Evolutionary conservation across 2,113 vertebrate species (phyloP).

Genomic region (Catharus minimus): DNA sequence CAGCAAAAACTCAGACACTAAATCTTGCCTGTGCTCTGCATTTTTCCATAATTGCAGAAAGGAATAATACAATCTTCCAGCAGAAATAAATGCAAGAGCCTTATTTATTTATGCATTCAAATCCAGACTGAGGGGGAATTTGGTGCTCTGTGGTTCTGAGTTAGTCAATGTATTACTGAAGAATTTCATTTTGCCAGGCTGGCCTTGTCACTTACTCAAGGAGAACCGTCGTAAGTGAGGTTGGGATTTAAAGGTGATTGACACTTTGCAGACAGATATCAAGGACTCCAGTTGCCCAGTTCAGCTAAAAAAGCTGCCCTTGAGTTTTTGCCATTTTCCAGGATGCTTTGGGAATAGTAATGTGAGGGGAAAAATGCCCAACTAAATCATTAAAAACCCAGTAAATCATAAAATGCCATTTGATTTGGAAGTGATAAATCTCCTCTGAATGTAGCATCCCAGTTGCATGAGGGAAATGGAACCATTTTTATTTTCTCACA

Average conservation of each 20-base stretch:
- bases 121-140: conserved; percentile 15
- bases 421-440: background rate
- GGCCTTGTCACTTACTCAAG: conserved; percentile 25
- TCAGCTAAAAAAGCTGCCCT: background rate
- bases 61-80: background rate
- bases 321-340: background rate
- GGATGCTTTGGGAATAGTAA: background rate
- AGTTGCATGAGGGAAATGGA: background rate
- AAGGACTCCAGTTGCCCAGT: background rate
- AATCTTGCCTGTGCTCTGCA: conserved; percentile 1
- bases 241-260: conserved; percentile 20
- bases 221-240: background rate
- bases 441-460: background rate
- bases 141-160: conserved; percentile 23
- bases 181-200: conserved; percentile 31
- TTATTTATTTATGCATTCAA: conserved; percentile 23
- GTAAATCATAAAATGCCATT: background rate
- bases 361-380: background rate
- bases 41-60: conserved; percentile 35
- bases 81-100: conserved; percentile 15
- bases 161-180: background rate
- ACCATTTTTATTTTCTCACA: background rate
- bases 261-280: background rate
- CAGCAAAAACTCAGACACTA: background rate
- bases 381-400: background rate